phyloP scores from a whole-genome alignment of 1,140 invertebrate genomes.

The Alviniconcha marisindica region DNA sequence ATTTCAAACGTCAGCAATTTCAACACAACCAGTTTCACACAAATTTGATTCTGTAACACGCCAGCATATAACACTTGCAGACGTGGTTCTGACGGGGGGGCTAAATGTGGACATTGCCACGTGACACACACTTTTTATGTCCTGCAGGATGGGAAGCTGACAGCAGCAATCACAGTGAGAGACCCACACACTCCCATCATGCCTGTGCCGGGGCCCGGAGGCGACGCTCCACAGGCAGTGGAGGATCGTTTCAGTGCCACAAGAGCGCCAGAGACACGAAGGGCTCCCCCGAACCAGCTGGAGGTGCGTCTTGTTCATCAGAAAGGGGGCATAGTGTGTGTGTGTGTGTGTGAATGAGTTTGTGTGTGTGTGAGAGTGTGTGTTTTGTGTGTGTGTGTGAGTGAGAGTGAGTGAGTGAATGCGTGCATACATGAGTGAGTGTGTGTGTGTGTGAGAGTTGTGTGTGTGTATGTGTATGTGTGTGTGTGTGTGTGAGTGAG shows the following conservation, averaged over 20 bases:
- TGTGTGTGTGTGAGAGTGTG: background rate
- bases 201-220: constrained; percentile 23
- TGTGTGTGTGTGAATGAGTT: constrained; percentile 7
- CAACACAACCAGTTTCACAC: too few species aligned
- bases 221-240: background rate
- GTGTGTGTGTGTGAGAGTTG: too few species aligned
- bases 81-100: too few species aligned
- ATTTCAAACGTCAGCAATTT: too few species aligned
- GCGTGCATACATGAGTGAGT: too few species aligned
- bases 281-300: background rate
- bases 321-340: background rate
- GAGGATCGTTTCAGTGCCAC: background rate
- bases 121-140: background rate
- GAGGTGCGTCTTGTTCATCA: too few species aligned
- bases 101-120: too few species aligned
- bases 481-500: too few species aligned
- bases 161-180: background rate
- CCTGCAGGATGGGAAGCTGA: background rate
- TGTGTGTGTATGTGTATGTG: too few species aligned
- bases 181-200: background rate
- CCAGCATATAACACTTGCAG: background rate
- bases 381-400: too few species aligned
- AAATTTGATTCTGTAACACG: background rate
- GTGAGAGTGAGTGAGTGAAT: too few species aligned
- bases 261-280: background rate